A percentile compares a stretch with the other conserved stretches of the same genome.
Conservation (phyloP, 1,140 invertebrate genomes). For the Eupristina koningsbergeri region DNA sequence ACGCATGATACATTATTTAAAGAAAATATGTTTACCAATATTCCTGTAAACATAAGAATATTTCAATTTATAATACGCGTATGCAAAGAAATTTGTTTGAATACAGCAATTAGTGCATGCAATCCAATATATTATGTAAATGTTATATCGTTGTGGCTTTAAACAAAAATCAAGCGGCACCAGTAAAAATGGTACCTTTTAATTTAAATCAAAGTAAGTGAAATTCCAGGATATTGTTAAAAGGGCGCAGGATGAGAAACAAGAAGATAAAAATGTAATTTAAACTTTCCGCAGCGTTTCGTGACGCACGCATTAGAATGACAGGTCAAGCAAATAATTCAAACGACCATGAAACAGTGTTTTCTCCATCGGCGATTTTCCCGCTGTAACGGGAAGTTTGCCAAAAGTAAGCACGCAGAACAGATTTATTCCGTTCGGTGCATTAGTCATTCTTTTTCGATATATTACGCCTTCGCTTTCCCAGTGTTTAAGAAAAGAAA, state of each 20-base stretch:
- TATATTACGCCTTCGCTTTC: slow-evolving; percentile 41
- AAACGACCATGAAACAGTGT: slow-evolving; percentile 51
- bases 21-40: too few relatives aligned
- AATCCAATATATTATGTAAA: too few relatives aligned
- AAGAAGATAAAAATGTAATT: slow-evolving; percentile 46
- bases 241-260: slow-evolving; percentile 9
- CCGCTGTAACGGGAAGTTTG: slow-evolving; percentile 58
- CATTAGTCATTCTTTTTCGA: slow-evolving; percentile 59
- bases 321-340: slow-evolving; percentile 53
- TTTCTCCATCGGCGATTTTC: slow-evolving; percentile 57
- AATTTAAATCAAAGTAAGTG: slow-evolving; percentile 15
- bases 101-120: too few relatives aligned
- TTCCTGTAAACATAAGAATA: too few relatives aligned
- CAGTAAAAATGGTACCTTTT: neutral
- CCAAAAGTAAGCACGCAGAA: slow-evolving; percentile 61
- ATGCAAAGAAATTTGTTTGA: too few relatives aligned
- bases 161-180: neutral
- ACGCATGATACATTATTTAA: too few relatives aligned
- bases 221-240: slow-evolving; percentile 12
- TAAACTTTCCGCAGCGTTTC: slow-evolving; percentile 45
- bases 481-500: slow-evolving; percentile 40
- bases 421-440: slow-evolving; percentile 61
- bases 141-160: too few relatives aligned
- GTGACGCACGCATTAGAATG: slow-evolving; percentile 49
- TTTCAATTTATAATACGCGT: too few relatives aligned